A percentile compares a stretch with the other conserved stretches of the same genome.
phyloP scores from a whole-genome alignment of 1,140 invertebrate genomes.

The Leptinotarsa defecta region DNA sequence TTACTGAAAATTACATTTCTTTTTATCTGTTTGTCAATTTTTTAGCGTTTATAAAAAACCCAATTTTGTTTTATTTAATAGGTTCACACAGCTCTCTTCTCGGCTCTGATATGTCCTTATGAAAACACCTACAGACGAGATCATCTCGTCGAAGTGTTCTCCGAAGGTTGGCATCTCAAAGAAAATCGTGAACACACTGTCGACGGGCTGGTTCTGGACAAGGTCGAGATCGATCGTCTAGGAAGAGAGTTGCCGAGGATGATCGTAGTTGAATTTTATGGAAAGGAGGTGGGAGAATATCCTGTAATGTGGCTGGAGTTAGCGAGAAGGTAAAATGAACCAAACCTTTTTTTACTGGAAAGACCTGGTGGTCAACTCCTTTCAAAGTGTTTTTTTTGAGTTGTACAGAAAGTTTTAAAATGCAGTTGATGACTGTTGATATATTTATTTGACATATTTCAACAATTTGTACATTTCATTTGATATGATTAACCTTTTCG shows the following conservation, averaged over 20 bases:
- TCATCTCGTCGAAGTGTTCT: constrained; percentile 77
- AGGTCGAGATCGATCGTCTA: constrained; percentile 63
- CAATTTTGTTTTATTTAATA: neutral
- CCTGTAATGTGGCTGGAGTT: constrained; percentile 84
- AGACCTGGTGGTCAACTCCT: no score
- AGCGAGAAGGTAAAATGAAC: constrained; percentile 62
- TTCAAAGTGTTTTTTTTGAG: no score
- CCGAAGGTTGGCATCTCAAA: constrained; percentile 75
- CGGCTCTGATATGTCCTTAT: constrained; percentile 73
- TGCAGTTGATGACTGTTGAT: no score
- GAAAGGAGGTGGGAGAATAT: constrained; percentile 73
- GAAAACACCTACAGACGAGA: constrained; percentile 62
- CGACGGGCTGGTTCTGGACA: constrained; percentile 57
- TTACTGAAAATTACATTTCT: no score
- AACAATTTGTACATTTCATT: no score
- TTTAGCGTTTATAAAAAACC: no score
- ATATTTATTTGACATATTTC: no score
- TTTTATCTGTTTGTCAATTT: no score
- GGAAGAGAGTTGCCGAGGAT: constrained; percentile 67
- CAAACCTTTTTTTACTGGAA: no score
- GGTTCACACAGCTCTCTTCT: constrained; percentile 69
- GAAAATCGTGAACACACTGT: constrained; percentile 44
- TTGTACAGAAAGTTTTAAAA: no score
- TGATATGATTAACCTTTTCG: no score
- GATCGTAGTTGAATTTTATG: constrained; percentile 77